Percentiles rank a stretch among this genome's conserved stretches.
Evolutionary conservation across 1,140 invertebrate species (phyloP).

Genomic region (Cydia pomonella): DNA sequence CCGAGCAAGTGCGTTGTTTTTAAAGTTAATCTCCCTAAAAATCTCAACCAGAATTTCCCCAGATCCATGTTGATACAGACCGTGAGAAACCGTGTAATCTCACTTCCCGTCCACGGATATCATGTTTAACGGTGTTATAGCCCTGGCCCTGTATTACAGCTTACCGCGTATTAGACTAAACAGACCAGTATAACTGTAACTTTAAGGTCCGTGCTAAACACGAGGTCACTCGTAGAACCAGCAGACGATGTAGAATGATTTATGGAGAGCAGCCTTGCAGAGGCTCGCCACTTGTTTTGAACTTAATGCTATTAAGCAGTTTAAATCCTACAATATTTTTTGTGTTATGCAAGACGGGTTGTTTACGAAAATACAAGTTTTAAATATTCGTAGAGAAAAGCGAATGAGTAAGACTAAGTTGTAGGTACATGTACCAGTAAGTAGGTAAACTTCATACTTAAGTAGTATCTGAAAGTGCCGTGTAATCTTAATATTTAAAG

Average conservation of each 20-base stretch:
- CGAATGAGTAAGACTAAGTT: neutral
- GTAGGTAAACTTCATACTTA: no score
- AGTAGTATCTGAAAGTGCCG: constrained; percentile 3
- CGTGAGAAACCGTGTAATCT: constrained; percentile 20
- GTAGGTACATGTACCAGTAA: no score
- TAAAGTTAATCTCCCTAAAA: constrained; percentile 1
- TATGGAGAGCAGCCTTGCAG: neutral
- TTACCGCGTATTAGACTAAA: neutral
- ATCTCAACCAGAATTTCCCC: constrained; percentile 18
- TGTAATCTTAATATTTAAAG: neutral
- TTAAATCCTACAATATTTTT: neutral
- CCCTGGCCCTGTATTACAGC: neutral
- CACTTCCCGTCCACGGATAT: constrained; percentile 10
- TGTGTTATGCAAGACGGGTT: constrained; percentile 9
- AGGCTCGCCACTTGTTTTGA: neutral
- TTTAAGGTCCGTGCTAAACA: neutral
- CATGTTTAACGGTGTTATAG: constrained; percentile 16
- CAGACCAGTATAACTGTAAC: neutral
- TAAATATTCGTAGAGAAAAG: neutral
- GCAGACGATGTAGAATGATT: neutral
- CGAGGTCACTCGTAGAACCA: neutral
- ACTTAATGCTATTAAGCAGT: neutral
- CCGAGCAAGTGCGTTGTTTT: constrained; percentile 20
- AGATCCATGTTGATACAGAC: constrained; percentile 12
- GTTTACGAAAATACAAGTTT: neutral